Base-by-base conservation (phyloP, 2,888 invertebrate genomes). In the Plebejus anna region DNA sequence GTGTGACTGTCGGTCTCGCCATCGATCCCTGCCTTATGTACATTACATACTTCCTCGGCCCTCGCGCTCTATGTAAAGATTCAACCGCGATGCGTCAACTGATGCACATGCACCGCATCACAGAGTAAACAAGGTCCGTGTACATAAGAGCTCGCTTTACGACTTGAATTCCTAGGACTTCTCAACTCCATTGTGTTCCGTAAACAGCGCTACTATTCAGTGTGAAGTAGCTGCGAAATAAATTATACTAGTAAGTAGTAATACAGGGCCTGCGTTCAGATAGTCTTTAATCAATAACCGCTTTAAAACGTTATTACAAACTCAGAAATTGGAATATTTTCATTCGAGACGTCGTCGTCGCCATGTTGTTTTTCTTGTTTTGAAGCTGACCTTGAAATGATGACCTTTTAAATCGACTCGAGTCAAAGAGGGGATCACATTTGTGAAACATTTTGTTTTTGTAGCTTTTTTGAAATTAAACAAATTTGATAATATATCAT, bases 41-140 rank as follows among this genome's bases (percentile, higher is more conserved):
- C 86, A 90, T 90, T 91, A 91, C 90, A 91, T 91, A 90, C 86
- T 88, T 89, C 81, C 82, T 81, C 82, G 80, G 81, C 80, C 89
- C 89, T 89, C 89, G 86, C 88, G 86, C 86, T 85, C 86, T 91
- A 91, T 91, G 90, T 92, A 88, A 91, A 89, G 90, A 90, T 90
- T 90, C 89, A 90, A 90, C 89, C 87, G 90, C 90, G 90, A 92
- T 92, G 92, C 92, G 91, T 92, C 91, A 92, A 91, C 89, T 85
- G 86, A 88, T 92, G 91, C 91, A 92, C 87, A 89, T 89, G 89
- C 88, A 89, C 85, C 86, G 84, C 88, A 82, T 84, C 78, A 83
- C 85, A 84, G 85, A 81, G 83, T 80, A 81, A 81, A 82, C 81
- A 81, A 81, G 81, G 79, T 79, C 81, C 79, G 78, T 78, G 80